Percentiles rank a stretch among this genome's conserved stretches.
These are phyloP conservation scores for Thermophis baileyi DNA, from an alignment of 2,113 vertebrate genomes.

Conservation along the genomic window DNA sequence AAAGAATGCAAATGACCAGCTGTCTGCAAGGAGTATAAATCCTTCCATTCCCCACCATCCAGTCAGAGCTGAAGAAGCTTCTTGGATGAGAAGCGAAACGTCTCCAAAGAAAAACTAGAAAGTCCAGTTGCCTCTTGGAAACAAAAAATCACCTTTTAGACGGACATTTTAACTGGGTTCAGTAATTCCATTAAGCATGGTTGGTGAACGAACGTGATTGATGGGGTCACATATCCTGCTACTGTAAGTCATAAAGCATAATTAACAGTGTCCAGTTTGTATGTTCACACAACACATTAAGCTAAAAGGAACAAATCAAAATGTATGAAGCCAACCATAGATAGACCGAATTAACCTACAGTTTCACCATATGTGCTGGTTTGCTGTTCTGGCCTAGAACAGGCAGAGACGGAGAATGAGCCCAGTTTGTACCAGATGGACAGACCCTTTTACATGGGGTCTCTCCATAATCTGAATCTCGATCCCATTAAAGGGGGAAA, in stretches of 20 bases:
- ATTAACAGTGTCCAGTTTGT: background rate
- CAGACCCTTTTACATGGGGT: background rate
- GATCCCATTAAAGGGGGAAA: background rate
- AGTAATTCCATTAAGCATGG: background rate
- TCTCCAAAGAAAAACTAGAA: too few relatives aligned
- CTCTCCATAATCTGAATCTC: background rate
- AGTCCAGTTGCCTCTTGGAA: too few relatives aligned
- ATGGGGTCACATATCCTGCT: background rate
- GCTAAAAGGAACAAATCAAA: background rate
- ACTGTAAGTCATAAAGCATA: background rate
- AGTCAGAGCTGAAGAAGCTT: too few relatives aligned
- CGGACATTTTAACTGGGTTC: background rate
- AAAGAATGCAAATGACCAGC: too few relatives aligned
- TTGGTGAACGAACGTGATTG: background rate
- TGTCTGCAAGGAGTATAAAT: too few relatives aligned
- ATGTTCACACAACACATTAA: background rate
- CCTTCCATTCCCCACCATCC: too few relatives aligned
- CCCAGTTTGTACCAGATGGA: background rate
- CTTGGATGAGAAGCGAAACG: too few relatives aligned
- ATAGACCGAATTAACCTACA: background rate
- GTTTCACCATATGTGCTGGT: background rate
- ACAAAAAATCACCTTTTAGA: too few relatives aligned
- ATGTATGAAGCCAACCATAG: background rate
- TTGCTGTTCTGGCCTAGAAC: background rate
- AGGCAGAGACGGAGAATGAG: background rate